phyloP scores from a whole-genome alignment of 2,113 vertebrate genomes.

The Rhinogobius similis region DNA sequence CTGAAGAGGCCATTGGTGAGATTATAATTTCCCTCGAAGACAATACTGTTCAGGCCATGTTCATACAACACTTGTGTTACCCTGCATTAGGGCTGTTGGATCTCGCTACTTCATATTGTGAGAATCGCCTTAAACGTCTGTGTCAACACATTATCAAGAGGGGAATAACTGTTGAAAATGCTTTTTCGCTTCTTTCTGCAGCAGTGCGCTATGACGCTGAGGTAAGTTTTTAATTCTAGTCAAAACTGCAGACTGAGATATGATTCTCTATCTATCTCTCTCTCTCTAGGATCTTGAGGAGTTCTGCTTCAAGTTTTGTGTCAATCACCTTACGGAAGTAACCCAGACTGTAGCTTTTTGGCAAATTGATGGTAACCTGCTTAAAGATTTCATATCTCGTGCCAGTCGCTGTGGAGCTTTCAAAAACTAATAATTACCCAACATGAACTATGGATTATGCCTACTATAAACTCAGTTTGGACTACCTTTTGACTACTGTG shows the following conservation, averaged over 20 bases:
- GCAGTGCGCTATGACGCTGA: constrained; percentile 96
- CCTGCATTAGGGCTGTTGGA: constrained; percentile 87
- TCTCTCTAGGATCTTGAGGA: constrained; percentile 91
- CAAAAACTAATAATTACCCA: constrained; percentile 84
- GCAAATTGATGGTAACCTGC: constrained; percentile 93
- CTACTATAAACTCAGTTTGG: not conserved
- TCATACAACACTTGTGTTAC: not conserved
- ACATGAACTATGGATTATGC: not conserved
- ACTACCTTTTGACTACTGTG: constrained; percentile 23
- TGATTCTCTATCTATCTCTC: not conserved
- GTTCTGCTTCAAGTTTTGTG: constrained; percentile 98
- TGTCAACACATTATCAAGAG: constrained; percentile 97
- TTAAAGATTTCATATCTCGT: constrained; percentile 96
- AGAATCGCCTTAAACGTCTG: constrained; percentile 92
- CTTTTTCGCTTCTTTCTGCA: constrained; percentile 92
- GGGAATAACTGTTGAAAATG: constrained; percentile 94
- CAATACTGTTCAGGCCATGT: not conserved
- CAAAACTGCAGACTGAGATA: not conserved
- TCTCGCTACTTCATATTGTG: constrained; percentile 96
- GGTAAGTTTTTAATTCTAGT: constrained; percentile 74
- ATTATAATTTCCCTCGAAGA: not conserved
- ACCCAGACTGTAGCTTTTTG: constrained; percentile 95
- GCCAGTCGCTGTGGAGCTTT: constrained; percentile 97
- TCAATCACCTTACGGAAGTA: constrained; percentile 97
- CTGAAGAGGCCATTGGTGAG: constrained; percentile 97